Conservation (phyloP, 2,797 vertebrate species). For the Coccyzus lansbergi region DNA sequence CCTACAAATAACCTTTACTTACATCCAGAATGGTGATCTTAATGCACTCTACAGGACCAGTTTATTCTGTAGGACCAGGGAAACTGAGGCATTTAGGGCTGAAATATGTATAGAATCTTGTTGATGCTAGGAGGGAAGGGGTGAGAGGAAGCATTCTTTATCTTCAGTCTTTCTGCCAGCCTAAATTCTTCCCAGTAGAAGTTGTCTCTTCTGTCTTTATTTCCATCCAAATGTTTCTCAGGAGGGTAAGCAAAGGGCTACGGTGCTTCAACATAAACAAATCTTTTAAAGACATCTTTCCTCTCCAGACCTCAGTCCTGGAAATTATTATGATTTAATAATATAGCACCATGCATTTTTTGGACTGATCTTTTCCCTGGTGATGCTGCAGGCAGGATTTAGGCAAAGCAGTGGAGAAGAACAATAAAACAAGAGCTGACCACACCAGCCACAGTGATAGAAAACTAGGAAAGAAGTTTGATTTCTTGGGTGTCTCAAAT, state of each 20-base stretch:
- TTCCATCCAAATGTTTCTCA: neutral
- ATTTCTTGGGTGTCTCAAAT: neutral
- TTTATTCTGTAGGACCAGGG: neutral
- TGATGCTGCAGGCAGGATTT: neutral
- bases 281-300: neutral
- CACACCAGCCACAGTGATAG: neutral
- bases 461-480: neutral
- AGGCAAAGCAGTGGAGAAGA: neutral
- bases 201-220: neutral
- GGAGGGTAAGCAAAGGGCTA: neutral
- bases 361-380: neutral
- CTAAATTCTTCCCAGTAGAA: neutral
- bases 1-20: neutral
- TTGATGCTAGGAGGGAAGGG: neutral
- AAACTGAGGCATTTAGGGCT: neutral
- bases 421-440: neutral
- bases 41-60: neutral
- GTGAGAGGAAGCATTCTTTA: neutral
- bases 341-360: neutral
- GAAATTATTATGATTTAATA: conserved; percentile 30
- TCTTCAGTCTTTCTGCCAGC: neutral
- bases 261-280: conserved; percentile 38
- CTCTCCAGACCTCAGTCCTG: neutral
- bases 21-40: neutral
- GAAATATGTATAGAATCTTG: neutral